Conservation (phyloP, 2,797 vertebrate genomes). For the Halcyon smyrnensis region DNA sequence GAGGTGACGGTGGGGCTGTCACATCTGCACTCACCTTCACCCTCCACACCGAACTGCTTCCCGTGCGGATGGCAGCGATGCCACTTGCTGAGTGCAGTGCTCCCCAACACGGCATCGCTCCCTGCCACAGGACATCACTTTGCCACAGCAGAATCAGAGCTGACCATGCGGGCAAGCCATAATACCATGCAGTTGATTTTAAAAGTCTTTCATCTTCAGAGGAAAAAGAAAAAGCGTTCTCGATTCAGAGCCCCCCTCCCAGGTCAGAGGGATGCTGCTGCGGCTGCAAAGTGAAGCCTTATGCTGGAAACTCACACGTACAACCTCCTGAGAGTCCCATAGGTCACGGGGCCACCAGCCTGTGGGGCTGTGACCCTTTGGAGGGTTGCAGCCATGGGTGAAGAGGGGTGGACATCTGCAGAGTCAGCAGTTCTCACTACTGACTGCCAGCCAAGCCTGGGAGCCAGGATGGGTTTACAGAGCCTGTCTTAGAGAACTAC, state of each 20-base stretch:
- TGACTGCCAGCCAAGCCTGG: background rate
- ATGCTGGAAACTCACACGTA: background rate
- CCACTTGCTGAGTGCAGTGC: background rate
- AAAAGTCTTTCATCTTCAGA: conserved; percentile 25
- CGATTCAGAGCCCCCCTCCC: background rate
- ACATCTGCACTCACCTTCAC: too few relatives aligned
- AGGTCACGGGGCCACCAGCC: background rate
- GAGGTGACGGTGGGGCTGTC: too few relatives aligned
- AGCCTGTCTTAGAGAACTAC: background rate
- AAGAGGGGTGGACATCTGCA: background rate
- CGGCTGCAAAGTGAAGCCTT: background rate
- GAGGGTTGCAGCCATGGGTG: background rate
- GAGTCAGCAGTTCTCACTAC: background rate
- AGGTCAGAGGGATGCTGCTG: background rate
- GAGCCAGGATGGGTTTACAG: background rate
- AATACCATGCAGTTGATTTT: conserved; percentile 34
- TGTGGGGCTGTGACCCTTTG: background rate
- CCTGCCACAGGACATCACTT: background rate
- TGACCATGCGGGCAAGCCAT: conserved; percentile 37
- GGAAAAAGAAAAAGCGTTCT: background rate
- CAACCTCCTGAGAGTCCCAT: background rate
- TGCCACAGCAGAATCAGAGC: conserved; percentile 16
- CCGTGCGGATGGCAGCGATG: rapidly evolving
- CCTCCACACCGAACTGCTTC: too few relatives aligned
- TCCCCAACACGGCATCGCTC: background rate